These are phyloP conservation scores for Antheraea mylitta DNA, from an alignment of 1,140 invertebrate species.

Conservation along the genomic window DNA sequence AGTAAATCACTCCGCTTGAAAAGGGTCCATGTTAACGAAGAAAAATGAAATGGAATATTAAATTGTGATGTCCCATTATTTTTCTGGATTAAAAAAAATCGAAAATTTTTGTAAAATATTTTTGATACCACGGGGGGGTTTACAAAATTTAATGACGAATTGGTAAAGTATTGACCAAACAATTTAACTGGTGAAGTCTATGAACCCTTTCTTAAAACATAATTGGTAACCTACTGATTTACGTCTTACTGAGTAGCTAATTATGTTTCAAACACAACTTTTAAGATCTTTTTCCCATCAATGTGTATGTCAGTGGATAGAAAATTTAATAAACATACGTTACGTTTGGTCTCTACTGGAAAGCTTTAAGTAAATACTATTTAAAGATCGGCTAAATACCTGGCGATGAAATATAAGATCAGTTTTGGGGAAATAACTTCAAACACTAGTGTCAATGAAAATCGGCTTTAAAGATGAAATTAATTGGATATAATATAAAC, in stretches of 20 bases:
- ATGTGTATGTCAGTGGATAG: too few species aligned
- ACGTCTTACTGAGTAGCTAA: not conserved
- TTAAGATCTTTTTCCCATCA: too few species aligned
- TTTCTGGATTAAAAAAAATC: not conserved
- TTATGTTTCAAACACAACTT: not conserved
- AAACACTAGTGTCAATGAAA: constrained; percentile 32
- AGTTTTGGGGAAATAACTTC: not conserved
- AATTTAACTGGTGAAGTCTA: not conserved
- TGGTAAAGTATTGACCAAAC: not conserved
- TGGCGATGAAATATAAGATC: too few species aligned
- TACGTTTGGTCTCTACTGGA: too few species aligned
- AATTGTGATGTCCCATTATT: not conserved
- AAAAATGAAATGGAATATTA: not conserved
- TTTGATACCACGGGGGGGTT: constrained; percentile 33
- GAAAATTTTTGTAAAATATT: constrained; percentile 28
- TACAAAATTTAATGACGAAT: constrained; percentile 3
- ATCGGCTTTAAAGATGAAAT: constrained; percentile 31
- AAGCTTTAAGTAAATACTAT: too few species aligned
- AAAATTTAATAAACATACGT: too few species aligned
- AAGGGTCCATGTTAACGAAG: constrained; percentile 28
- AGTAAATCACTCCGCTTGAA: constrained; percentile 63
- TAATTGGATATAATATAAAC: constrained; percentile 1
- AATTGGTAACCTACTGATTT: not conserved
- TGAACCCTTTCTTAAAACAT: not conserved
- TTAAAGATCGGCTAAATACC: too few species aligned